Conservation (phyloP, 92 coral and sea anemone genomes). For the Hydrozoanthus gracilis region DNA sequence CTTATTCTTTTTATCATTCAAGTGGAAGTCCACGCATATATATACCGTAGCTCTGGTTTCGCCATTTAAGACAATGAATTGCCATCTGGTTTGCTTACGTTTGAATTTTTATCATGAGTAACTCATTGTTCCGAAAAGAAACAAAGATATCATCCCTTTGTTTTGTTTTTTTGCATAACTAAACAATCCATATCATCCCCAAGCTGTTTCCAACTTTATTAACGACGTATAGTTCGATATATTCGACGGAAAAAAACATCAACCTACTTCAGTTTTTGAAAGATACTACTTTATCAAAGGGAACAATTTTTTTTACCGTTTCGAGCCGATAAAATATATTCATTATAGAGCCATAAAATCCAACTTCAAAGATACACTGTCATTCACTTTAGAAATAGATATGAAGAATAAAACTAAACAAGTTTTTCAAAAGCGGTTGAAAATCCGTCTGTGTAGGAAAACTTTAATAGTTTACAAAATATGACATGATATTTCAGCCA, state of each 20-base stretch:
- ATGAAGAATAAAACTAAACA: not conserved
- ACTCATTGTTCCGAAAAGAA: conserved; percentile 7
- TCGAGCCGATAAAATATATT: not conserved
- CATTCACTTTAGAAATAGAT: not conserved
- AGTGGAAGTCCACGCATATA: too few relatives aligned
- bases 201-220: not conserved
- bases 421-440: too few relatives aligned
- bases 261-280: not conserved
- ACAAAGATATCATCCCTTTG: conserved; percentile 24
- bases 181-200: too few relatives aligned
- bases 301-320: not conserved
- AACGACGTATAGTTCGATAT: not conserved
- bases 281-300: not conserved
- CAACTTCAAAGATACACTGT: not conserved
- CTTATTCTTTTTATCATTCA: not conserved
- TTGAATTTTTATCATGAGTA: not conserved
- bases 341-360: not conserved
- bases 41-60: not conserved
- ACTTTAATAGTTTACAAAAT: too few relatives aligned
- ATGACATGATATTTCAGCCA: too few relatives aligned
- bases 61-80: not conserved
- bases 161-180: not conserved
- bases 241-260: not conserved
- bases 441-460: too few relatives aligned
- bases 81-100: conserved; percentile 7